Conservation (phyloP, 1,140 invertebrate genomes). For the Drosophila prosaltans region DNA sequence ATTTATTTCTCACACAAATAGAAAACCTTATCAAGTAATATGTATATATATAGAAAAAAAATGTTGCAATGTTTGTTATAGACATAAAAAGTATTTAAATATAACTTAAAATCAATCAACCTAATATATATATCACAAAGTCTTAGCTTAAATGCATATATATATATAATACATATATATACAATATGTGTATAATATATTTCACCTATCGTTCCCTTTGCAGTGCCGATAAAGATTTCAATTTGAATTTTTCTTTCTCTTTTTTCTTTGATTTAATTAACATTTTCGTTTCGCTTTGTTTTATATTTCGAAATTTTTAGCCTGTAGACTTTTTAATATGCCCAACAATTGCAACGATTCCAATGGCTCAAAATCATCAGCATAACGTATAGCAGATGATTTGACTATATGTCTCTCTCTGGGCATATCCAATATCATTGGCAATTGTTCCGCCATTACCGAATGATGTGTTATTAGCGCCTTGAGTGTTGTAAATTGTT, state of each 20-base stretch:
- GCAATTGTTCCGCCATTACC: constrained; percentile 96
- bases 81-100: neutral
- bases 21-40: neutral
- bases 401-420: constrained; percentile 84
- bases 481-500: constrained; percentile 95
- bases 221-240: constrained; percentile 50
- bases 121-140: constrained; percentile 10
- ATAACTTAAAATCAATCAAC: neutral
- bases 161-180: constrained; percentile 51
- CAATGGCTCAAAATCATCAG: constrained; percentile 76
- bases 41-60: neutral
- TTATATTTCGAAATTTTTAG: constrained; percentile 67
- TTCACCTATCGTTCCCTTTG: constrained; percentile 79
- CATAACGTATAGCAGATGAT: constrained; percentile 60
- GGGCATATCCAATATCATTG: constrained; percentile 92
- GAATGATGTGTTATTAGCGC: constrained; percentile 97
- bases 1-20: constrained; percentile 4
- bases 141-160: constrained; percentile 21
- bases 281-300: neutral
- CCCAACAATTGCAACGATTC: constrained; percentile 74
- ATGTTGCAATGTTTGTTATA: neutral
- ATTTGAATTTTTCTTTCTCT: constrained; percentile 39
- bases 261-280: neutral
- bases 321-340: constrained; percentile 72
- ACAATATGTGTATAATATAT: constrained; percentile 48